Base-by-base conservation (phyloP, 2,797 vertebrate species). In the Tokudaia tokunoshimensis region DNA sequence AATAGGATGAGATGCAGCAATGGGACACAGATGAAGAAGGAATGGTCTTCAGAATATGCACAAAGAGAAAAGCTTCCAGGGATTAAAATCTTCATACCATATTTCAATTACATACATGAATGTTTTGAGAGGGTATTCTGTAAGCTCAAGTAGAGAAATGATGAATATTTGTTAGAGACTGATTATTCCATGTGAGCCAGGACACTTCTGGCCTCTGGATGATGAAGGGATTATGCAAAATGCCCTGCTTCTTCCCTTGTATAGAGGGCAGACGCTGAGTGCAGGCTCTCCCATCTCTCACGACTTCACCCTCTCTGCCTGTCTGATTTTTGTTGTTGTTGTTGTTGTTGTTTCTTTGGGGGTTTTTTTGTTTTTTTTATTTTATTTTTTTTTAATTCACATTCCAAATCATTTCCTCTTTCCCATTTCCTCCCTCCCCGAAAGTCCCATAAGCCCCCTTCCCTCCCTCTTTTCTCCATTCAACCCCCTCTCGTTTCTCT, bases 91-190 rank as follows among this genome's bases (percentile, higher is more conserved):
- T 99, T 99, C 98, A 99, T 99, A 76, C 99, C 99, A 26, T 99
- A 99, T 26, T 99, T 99, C 98, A 99, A 99, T 99, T 99, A 99
- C 98, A 99, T 99, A 99, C 99, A 99, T 47, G 99, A 99, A 97
- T 99, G 99, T 98, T 99, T 99, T 3, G 99, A 99, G 98, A 99
- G 99, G 92, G 99, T 99, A 75, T 99, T 99, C 99, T 99, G 99
- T 95, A 99, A 99, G 98, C 99, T 99, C 92, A 99, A 99, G 98
- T 99, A 99, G 99, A 99, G 99, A 98, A 99, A 99, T 98, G 99
- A 99, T 99, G 99, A 86, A 41, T 94, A 84, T 67, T 1, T 1
- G 90, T 91, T 89, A n/a, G n/a, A 50, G 91, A 29, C 94, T 78
- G 52, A 0, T 55, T 0, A 0, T 81, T 84, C 75, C 65, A n/a